A percentile compares a stretch with the other conserved stretches of the same genome.
Conservation (phyloP, 2,113 vertebrate genomes). For the Axis porcinus region DNA sequence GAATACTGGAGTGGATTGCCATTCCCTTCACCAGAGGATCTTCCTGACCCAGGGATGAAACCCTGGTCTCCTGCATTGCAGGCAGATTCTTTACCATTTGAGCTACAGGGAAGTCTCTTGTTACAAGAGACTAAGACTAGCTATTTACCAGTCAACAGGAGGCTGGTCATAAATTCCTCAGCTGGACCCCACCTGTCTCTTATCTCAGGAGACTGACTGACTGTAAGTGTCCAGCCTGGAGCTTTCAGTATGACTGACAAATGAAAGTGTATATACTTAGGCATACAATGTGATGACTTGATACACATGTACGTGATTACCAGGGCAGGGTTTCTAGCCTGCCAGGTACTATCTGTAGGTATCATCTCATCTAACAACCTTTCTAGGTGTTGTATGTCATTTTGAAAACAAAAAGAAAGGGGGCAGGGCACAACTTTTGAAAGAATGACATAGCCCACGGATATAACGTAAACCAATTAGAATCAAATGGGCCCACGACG, state of each 20-base stretch:
- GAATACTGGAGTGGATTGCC: not conserved
- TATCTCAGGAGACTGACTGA: not conserved
- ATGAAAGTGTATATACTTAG: not conserved
- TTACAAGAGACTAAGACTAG: not conserved
- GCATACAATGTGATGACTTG: not conserved
- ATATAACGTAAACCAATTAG: not conserved
- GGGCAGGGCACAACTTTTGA: not conserved
- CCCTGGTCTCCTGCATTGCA: not conserved
- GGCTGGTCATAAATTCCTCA: not conserved
- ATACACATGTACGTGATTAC: rapidly evolving
- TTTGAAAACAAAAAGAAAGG: not conserved
- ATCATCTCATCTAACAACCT: not conserved
- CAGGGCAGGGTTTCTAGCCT: not conserved
- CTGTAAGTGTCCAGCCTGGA: not conserved
- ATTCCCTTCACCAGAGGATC: rapidly evolving
- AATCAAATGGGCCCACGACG: not conserved
- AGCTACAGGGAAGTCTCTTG: not conserved
- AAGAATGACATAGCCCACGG: not conserved
- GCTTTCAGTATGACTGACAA: not conserved
- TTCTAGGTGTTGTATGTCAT: not conserved
- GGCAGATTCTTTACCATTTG: not conserved
- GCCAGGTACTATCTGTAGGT: not conserved
- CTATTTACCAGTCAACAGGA: not conserved
- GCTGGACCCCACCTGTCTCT: not conserved
- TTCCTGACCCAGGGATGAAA: not conserved